Evolutionary conservation across 2,888 invertebrate species (phyloP), one percentile per base, ranked within the genome.

Genomic region (Drosophila colorata): DNA sequence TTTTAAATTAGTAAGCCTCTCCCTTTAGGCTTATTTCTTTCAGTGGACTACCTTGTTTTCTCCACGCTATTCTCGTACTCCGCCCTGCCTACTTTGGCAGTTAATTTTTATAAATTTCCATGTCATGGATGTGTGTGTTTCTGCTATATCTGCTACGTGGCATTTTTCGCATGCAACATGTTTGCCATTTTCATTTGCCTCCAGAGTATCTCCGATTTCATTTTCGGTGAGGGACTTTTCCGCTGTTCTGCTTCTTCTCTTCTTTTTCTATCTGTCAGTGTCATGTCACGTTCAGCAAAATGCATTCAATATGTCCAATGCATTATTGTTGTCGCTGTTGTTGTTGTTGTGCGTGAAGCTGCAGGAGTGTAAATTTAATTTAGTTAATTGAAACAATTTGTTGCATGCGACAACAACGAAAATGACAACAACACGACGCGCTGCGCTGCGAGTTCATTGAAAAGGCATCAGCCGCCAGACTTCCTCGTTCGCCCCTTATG

Each of bases 371-470:
- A 90, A 91, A 90, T 90, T 90, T 90, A 90, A 90, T 90, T 90
- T 90, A 90, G 91, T 90, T 90, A 91, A 90, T 90, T 90, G 90
- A 90, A 90, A 90, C 90, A 90, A 90, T 90, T 91, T 90, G 90
- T 91, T 89, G 86, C 85, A 87, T 83, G 84, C 87, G 87, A 85
- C 83, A 79, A 67, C 55, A 72, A 47, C 44, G 31, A 56, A 51
- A 58, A 66, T 61, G 65, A 61, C 56, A 28, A 64, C 49, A 52
- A 23, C 47, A 28, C 59, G 47, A 52, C 59, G 38, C 53, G 49
- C 38, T 55, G 13, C 55, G 47, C 55, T 52, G 78, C 70, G 77
- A 74, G 76, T 68, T 66, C 82, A 80, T 68, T 71, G 63, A 78
- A 77, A 74, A 77, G 56, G 70, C 70, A 57, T 52, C 47, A 25